Evolutionary conservation across 2,113 vertebrate species (phyloP).

Genomic region (Varanus salvator): DNA sequence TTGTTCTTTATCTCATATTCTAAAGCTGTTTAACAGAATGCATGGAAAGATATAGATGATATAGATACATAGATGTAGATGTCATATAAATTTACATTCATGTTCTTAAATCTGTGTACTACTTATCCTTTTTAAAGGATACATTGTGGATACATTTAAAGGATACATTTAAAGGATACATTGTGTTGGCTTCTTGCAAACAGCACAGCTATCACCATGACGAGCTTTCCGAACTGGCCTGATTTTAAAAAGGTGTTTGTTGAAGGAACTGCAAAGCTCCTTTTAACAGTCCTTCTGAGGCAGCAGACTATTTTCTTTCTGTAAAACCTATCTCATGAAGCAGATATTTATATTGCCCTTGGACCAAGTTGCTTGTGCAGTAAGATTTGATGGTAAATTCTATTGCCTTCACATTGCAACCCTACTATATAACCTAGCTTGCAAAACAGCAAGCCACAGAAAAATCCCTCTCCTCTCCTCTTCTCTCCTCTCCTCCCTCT

Average conservation of each 20-base stretch:
- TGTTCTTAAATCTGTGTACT: not conserved
- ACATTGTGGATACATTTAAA: no score
- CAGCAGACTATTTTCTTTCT: not conserved
- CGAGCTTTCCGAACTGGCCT: not conserved
- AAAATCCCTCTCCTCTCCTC: not conserved
- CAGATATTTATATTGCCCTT: not conserved
- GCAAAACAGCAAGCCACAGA: not conserved
- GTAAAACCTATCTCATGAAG: not conserved
- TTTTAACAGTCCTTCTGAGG: not conserved
- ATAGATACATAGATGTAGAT: no score
- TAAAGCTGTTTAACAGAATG: no score
- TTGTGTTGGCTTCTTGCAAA: not conserved
- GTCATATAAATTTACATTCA: no score
- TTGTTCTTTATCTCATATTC: not conserved
- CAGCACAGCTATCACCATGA: not conserved
- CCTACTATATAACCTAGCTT: not conserved
- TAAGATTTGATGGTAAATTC: not conserved
- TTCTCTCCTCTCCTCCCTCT: no score
- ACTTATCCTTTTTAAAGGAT: not conserved
- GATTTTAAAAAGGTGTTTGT: not conserved
- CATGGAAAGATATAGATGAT: no score
- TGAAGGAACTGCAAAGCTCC: not conserved
- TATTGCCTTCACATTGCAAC: no score
- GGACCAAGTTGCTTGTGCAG: not conserved
- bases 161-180: no score